A percentile compares a stretch with the other conserved stretches of the same genome.
These are phyloP conservation scores for Telmatochromis sp. DNA, from an alignment of 2,113 vertebrate genomes.

Conservation along the genomic window DNA sequence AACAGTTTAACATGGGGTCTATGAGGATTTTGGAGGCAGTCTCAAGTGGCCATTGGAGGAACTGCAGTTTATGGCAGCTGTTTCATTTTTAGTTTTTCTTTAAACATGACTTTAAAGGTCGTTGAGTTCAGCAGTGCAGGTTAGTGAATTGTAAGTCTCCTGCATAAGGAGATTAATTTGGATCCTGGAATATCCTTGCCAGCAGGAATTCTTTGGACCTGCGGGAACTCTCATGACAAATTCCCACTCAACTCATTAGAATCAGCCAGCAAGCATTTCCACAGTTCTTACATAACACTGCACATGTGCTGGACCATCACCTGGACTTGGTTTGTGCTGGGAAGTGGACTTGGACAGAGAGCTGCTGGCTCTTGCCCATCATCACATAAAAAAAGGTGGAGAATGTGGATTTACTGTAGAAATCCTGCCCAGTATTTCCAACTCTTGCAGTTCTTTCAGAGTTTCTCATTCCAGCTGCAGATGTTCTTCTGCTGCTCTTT, in stretches of 20 bases:
- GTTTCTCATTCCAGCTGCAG: slow-evolving; percentile 24
- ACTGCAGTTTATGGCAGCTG: neutral
- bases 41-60: neutral
- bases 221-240: neutral
- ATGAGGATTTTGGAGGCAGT: neutral
- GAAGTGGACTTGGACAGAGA: slow-evolving; percentile 11
- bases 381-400: neutral
- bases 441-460: neutral
- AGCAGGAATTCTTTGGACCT: slow-evolving; percentile 10
- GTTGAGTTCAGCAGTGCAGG: neutral
- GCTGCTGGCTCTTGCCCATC: neutral
- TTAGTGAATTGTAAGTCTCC: slow-evolving; percentile 37
- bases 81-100: neutral
- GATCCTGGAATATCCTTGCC: slow-evolving; percentile 14
- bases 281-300: slow-evolving; percentile 25
- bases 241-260: slow-evolving; percentile 18
- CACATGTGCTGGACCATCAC: slow-evolving; percentile 29
- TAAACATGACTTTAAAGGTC: slow-evolving; percentile 33
- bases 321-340: slow-evolving; percentile 11
- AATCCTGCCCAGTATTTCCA: neutral
- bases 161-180: neutral
- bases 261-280: slow-evolving; percentile 16
- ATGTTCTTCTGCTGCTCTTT: slow-evolving; percentile 17
- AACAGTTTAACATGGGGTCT: neutral
- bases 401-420: slow-evolving; percentile 18